These are phyloP conservation scores for Tangara arthus DNA, from an alignment of 2,797 vertebrate species.

Conservation along the genomic window DNA sequence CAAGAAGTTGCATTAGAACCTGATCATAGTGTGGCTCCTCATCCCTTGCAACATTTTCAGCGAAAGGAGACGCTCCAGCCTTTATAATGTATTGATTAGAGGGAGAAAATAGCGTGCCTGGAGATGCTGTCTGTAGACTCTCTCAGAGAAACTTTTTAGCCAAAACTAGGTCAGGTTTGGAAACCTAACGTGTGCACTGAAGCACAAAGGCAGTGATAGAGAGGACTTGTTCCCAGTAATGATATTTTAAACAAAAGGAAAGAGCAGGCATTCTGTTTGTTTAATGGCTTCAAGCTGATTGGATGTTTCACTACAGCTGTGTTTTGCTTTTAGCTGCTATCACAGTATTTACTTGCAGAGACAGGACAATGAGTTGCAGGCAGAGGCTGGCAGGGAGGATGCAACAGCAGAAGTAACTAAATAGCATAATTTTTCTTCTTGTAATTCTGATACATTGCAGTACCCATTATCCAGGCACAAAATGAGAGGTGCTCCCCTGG, in stretches of 20 bases:
- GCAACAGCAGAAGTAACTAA: not conserved
- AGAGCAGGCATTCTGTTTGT: not conserved
- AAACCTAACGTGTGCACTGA: not conserved
- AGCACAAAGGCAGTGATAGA: not conserved
- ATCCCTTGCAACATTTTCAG: not conserved
- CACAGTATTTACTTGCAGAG: not conserved
- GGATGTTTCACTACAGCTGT: not conserved
- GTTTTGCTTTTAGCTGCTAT: not conserved
- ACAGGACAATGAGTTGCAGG: not conserved
- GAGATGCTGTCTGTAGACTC: not conserved
- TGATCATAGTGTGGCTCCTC: not conserved
- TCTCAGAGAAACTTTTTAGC: not conserved
- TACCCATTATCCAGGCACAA: not conserved
- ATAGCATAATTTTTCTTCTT: not conserved
- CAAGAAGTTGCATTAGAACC: not conserved
- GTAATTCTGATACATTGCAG: not conserved
- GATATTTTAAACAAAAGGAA: conserved; percentile 30
- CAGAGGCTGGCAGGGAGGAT: not conserved
- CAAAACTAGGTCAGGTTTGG: conserved; percentile 42
- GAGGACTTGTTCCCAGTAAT: not conserved
- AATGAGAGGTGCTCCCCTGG: not conserved
- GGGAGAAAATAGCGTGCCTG: rapidly evolving
- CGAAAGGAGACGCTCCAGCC: not conserved
- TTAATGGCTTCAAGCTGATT: conserved; percentile 3
- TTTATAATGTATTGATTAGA: not conserved